Evolutionary conservation across 35 echinoderm and acorn worm genomes (phyloP).

Genomic region (Lytechinus pictus): DNA sequence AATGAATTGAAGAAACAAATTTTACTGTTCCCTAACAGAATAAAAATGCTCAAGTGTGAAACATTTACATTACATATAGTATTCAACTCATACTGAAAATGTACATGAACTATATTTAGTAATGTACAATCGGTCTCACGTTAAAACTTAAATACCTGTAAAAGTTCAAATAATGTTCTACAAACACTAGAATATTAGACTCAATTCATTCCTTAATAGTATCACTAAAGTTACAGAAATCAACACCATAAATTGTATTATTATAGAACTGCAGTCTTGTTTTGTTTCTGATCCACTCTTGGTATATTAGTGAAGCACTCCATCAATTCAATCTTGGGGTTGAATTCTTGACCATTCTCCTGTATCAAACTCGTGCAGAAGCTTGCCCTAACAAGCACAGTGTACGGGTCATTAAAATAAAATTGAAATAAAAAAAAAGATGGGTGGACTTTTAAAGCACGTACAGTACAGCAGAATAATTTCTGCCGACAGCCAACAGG

Average conservation of each 20-base stretch:
- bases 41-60: too few species aligned
- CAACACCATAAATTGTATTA: neutral
- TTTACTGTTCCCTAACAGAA: too few species aligned
- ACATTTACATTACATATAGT: too few species aligned
- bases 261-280: neutral
- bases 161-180: neutral
- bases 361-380: neutral
- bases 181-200: neutral
- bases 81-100: too few species aligned
- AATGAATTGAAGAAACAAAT: too few species aligned
- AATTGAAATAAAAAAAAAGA: neutral
- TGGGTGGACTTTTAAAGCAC: neutral
- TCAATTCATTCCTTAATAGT: neutral
- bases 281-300: conserved; percentile 33
- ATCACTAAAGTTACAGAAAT: neutral
- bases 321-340: neutral
- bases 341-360: neutral
- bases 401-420: neutral
- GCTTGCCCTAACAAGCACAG: neutral
- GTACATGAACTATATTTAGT: too few species aligned
- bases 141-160: neutral
- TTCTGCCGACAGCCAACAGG: neutral
- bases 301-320: neutral
- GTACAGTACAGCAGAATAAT: neutral
- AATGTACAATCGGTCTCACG: too few species aligned